Conservation (phyloP, 1,140 invertebrate species). For the Drosophila kohkoa region DNA sequence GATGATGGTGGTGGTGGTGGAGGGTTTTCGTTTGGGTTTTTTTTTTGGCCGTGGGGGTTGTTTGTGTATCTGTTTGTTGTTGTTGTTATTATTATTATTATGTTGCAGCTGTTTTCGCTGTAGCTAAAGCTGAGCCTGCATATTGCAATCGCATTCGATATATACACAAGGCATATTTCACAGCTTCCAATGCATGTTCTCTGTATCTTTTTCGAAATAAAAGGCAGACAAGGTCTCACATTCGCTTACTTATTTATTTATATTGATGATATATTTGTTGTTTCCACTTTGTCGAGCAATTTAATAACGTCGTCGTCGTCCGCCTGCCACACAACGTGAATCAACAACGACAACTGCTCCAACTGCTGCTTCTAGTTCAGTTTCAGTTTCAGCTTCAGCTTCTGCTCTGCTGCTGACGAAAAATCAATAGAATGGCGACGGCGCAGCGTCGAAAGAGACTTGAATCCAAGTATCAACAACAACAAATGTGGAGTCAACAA, state of each 20-base stretch:
- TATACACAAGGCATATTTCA: conserved; percentile 28
- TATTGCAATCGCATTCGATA: conserved; percentile 24
- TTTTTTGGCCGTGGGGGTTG: conserved; percentile 60
- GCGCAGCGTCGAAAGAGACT: conserved; percentile 51
- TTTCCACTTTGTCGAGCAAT: conserved; percentile 63
- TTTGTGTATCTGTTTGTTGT: conserved; percentile 66
- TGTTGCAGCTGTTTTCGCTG: conserved; percentile 63
- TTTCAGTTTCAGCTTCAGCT: neutral
- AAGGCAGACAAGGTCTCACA: conserved; percentile 1
- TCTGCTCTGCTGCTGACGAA: conserved; percentile 33
- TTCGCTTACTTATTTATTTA: conserved; percentile 62
- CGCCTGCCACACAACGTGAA: conserved; percentile 54
- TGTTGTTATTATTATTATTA: conserved; percentile 41
- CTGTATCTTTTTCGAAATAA: neutral
- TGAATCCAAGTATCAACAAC: conserved; percentile 3
- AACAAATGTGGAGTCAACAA: conserved; percentile 7
- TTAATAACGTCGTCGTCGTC: conserved; percentile 60
- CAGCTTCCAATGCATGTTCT: conserved; percentile 21
- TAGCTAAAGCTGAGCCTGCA: conserved; percentile 26
- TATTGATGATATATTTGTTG: conserved; percentile 60
- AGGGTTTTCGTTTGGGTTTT: conserved; percentile 17
- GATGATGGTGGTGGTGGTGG: conserved; percentile 49
- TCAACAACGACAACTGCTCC: conserved; percentile 71
- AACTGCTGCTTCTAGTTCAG: conserved; percentile 17
- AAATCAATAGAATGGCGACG: conserved; percentile 74